phyloP scores from a whole-genome alignment of 2,888 invertebrate species.

The Entomobrya proxima region DNA sequence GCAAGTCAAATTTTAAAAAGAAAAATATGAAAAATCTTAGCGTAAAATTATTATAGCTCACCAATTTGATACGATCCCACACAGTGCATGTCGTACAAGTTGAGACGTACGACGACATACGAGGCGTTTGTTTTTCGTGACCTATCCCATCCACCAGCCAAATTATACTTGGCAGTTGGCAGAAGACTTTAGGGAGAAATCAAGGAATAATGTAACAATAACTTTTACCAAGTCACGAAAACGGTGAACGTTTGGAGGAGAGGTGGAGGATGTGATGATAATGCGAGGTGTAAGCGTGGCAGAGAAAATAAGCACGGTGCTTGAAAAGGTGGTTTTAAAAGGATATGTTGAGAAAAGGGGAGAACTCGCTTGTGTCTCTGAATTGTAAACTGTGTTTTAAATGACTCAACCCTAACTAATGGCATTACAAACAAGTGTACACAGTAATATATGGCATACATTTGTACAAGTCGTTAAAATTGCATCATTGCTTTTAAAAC shows the following conservation, averaged over 20 bases:
- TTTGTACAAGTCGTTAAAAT: conserved; percentile 38
- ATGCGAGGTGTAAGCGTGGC: conserved; percentile 42
- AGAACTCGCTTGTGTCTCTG: not conserved
- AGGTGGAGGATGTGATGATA: not conserved
- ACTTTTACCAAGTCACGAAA: conserved; percentile 52
- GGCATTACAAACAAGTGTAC: conserved; percentile 2
- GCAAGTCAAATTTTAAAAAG: conserved; percentile 6
- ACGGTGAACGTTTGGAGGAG: conserved; percentile 32
- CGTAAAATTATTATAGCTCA: not conserved
- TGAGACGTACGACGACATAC: conserved; percentile 11
- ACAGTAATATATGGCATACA: conserved; percentile 28
- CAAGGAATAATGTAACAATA: conserved; percentile 36
- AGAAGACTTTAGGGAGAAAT: conserved; percentile 9
- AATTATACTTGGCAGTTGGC: conserved; percentile 42
- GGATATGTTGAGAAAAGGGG: not conserved
- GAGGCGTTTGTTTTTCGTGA: conserved; percentile 46
- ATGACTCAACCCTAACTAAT: conserved; percentile 44
- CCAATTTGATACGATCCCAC: conserved; percentile 44
- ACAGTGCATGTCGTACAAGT: conserved; percentile 20
- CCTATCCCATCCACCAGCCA: conserved; percentile 47
- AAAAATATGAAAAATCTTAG: not conserved
- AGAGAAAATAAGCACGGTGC: conserved; percentile 16
- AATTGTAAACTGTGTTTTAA: conserved; percentile 31
- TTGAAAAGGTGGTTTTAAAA: conserved; percentile 24
- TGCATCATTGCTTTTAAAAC: conserved; percentile 19